These are phyloP conservation scores for Platorchestia sp. DNA, from an alignment of 1,140 invertebrate species.

Conservation along the genomic window DNA sequence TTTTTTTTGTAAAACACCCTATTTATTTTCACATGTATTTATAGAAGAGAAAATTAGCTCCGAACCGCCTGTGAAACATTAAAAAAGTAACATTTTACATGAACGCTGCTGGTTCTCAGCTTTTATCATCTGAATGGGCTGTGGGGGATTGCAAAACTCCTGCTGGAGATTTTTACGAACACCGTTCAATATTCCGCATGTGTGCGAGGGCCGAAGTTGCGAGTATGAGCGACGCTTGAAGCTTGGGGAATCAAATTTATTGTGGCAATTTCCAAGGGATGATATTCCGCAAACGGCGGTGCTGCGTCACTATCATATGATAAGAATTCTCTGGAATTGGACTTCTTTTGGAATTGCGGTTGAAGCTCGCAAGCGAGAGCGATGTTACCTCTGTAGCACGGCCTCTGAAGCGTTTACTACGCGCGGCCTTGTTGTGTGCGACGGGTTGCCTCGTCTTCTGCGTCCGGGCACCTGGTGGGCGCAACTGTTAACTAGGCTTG, in stretches of 20 bases:
- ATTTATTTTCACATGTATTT: background rate
- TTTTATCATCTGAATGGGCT: background rate
- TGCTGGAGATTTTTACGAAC: background rate
- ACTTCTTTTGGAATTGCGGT: background rate
- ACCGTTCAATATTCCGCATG: too few species aligned
- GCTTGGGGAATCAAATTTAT: background rate
- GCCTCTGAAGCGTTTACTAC: background rate
- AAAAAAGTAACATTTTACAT: background rate
- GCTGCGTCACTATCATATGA: background rate
- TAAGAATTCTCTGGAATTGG: background rate
- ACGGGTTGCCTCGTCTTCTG: too few species aligned
- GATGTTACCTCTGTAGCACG: background rate
- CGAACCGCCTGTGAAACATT: background rate
- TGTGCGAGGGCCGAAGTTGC: background rate
- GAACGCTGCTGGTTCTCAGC: background rate
- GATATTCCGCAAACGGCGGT: background rate
- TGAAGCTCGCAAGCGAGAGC: background rate
- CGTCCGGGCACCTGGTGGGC: too few species aligned
- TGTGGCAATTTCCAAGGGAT: background rate
- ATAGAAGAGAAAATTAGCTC: background rate
- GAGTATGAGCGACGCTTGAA: background rate
- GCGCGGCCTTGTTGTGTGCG: too few species aligned
- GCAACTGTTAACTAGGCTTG: too few species aligned
- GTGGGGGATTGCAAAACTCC: background rate
- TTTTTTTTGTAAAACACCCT: background rate